Conservation (phyloP, 2,888 invertebrate genomes). For the Invenusta paracnida region DNA sequence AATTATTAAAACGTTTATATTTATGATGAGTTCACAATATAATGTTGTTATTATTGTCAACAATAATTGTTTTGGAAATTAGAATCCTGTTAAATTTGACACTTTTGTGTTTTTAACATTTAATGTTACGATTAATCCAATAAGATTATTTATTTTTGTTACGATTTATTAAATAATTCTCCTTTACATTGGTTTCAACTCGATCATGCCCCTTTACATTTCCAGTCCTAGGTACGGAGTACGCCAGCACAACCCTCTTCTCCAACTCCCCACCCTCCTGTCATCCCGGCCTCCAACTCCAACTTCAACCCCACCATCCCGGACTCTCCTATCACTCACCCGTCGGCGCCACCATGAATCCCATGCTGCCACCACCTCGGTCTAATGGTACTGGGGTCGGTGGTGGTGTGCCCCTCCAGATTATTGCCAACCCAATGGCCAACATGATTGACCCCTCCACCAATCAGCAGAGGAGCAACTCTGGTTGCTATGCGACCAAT, state of each 20-base stretch:
- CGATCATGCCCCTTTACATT: too few relatives aligned
- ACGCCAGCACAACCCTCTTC: constrained; percentile 5
- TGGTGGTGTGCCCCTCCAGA: not conserved
- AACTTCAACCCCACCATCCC: not conserved
- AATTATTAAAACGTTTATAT: too few relatives aligned
- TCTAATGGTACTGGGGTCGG: not conserved
- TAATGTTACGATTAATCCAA: too few relatives aligned
- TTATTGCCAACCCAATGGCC: not conserved
- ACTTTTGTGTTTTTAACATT: too few relatives aligned
- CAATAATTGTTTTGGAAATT: too few relatives aligned
- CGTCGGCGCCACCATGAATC: not conserved
- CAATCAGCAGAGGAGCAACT: not conserved
- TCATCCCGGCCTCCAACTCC: not conserved
- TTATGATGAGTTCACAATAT: too few relatives aligned
- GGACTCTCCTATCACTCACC: not conserved
- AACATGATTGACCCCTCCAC: not conserved
- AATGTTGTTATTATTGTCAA: too few relatives aligned
- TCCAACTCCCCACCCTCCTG: not conserved
- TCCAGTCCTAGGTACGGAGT: not conserved
- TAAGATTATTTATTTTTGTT: too few relatives aligned
- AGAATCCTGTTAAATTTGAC: too few relatives aligned
- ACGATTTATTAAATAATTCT: not conserved
- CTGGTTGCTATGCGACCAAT: not conserved
- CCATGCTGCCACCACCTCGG: not conserved
- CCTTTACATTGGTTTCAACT: not conserved